Conservation (phyloP, 2,888 invertebrate genomes). For the Tigriopus californicus region DNA sequence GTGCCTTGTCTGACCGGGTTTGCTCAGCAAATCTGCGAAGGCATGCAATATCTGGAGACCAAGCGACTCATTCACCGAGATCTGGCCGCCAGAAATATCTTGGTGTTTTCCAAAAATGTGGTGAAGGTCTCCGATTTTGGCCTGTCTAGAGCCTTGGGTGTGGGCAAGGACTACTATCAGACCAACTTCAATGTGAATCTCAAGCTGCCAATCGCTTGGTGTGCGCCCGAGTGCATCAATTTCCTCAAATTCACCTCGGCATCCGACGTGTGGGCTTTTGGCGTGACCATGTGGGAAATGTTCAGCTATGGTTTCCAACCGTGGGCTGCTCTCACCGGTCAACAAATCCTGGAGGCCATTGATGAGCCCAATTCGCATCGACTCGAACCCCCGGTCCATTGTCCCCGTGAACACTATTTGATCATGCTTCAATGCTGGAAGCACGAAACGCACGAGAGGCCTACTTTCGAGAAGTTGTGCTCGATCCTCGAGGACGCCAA, state of each 20-base stretch:
- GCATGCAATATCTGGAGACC: conserved; percentile 90
- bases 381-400: conserved; percentile 79
- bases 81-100: conserved; percentile 87
- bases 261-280: conserved; percentile 96
- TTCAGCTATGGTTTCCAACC: conserved; percentile 97
- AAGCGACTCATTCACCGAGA: conserved; percentile 94
- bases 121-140: conserved; percentile 98
- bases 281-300: conserved; percentile 98
- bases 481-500: conserved; percentile 54
- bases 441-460: conserved; percentile 68
- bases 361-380: conserved; percentile 67
- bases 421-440: conserved; percentile 93
- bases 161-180: conserved; percentile 96
- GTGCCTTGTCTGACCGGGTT: conserved; percentile 83
- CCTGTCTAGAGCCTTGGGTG: conserved; percentile 77
- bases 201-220: conserved; percentile 96
- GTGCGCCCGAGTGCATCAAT: conserved; percentile 93
- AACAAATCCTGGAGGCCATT: conserved; percentile 84
- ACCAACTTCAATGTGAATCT: conserved; percentile 93
- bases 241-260: conserved; percentile 87
- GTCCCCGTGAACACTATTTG: conserved; percentile 75
- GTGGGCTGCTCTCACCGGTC: conserved; percentile 83
- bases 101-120: conserved; percentile 86
- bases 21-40: conserved; percentile 85
- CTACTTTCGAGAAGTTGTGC: conserved; percentile 69